Evolutionary conservation across 2,888 invertebrate species (phyloP).

Genomic region (Lissocephala sabroskyi): DNA sequence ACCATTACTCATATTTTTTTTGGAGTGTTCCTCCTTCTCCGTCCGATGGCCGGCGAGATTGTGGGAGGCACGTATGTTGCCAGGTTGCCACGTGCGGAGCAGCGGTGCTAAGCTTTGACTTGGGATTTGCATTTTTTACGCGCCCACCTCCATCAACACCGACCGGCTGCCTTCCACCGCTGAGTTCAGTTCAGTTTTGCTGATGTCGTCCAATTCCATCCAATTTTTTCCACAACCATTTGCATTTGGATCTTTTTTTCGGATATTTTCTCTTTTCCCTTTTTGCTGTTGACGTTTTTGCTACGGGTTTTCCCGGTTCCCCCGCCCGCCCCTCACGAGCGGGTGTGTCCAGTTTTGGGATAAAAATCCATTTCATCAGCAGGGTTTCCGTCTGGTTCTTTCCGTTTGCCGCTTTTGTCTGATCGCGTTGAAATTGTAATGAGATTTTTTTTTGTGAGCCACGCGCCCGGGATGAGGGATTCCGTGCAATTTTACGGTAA

Average conservation of each 20-base stretch:
- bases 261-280: constrained; percentile 10
- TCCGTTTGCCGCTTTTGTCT: constrained; percentile 49
- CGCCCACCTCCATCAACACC: no score
- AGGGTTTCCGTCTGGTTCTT: constrained; percentile 42
- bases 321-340: constrained; percentile 24
- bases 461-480: constrained; percentile 33
- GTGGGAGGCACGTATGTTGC: constrained; percentile 35
- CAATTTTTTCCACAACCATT: no score
- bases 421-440: constrained; percentile 69
- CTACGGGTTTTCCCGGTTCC: constrained; percentile 43
- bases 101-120: constrained; percentile 66
- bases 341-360: constrained; percentile 62
- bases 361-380: constrained; percentile 65
- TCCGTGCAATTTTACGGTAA: constrained; percentile 56
- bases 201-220: no score
- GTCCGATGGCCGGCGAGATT: constrained; percentile 7
- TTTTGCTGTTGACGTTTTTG: constrained; percentile 54
- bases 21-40: background rate
- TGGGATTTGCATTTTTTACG: constrained; percentile 68
- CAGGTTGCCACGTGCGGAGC: constrained; percentile 56
- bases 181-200: constrained; percentile 57
- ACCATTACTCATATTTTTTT: constrained; percentile 45
- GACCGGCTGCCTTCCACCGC: no score
- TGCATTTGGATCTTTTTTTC: constrained; percentile 39
- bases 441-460: constrained; percentile 46